A percentile compares a stretch with the other conserved stretches of the same genome.
Evolutionary conservation across 2,113 vertebrate species (phyloP).

Genomic region (Perognathus longimembris): DNA sequence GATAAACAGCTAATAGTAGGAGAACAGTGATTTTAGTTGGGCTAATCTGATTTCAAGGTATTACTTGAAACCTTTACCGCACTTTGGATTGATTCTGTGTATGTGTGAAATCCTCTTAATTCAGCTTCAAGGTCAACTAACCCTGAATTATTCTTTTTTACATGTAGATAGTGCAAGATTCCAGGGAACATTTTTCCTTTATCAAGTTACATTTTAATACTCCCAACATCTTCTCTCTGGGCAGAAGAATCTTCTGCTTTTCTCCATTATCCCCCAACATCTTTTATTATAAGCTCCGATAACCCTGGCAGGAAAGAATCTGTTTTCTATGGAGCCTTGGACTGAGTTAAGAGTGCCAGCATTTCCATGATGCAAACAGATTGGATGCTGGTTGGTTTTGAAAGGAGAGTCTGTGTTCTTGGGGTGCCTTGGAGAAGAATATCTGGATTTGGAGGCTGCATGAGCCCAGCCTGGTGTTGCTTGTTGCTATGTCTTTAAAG

Average conservation of each 20-base stretch:
- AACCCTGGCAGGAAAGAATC: not conserved
- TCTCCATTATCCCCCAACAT: fast-evolving
- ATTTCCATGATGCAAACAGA: not conserved
- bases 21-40: not conserved
- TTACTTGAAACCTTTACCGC: not conserved
- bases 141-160: not conserved
- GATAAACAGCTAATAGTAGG: not conserved
- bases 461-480: not conserved
- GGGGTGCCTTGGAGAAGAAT: fast-evolving
- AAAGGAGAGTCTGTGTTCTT: not conserved
- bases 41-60: not conserved
- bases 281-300: not conserved
- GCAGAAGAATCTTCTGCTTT: not conserved
- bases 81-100: not conserved
- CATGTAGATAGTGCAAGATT: not conserved
- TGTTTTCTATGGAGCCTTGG: not conserved
- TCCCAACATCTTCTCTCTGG: not conserved
- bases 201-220: not conserved
- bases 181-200: not conserved
- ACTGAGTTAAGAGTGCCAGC: not conserved
- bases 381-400: not conserved
- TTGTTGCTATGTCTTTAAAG: not conserved
- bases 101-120: not conserved
- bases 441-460: not conserved
- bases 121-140: not conserved